Base-by-base conservation (phyloP, 2,113 vertebrate genomes). In the Lycaon pictus region DNA sequence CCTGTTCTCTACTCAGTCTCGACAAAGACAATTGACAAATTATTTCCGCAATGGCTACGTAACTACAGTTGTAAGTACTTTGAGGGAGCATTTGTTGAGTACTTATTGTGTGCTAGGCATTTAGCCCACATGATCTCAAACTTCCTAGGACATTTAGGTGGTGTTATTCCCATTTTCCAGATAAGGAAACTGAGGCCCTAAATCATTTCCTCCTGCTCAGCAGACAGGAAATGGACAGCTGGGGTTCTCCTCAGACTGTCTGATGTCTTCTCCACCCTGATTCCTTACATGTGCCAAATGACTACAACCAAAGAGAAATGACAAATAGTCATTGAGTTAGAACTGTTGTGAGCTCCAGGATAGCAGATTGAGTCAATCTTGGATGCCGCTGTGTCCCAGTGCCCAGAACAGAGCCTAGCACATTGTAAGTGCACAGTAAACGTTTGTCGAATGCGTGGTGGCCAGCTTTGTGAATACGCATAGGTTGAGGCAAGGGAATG, bases 111-210 rank as follows among this genome's bases (percentile, higher is more conserved):
- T 71, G 25, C 80, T 71, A 72, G 63, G 71, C 53, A 51, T 94
- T 88, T 84, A 90, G 35, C 13, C 58, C 32, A 19, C 4, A 12
- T 88, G 65, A 69, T 88, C 51, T 91, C 51, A 79, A 51, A 65
- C 25, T 85, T 53, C 65, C 48, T 74, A 19, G 63, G 51, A 88
- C 87, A 93, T n/a, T 43, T 43, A 90, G 35, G 10, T 55, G 56
- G 53, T 25, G 27, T 51, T 37, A 58, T 62, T 37, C 43, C 88
- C 53, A 84, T 85, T 96, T 95, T 87, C 85, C 74, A 77, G 96
- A 32, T 84, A 56, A 84, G 72, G 65, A 96, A 88, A 92, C 76
- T 20, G 51, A 92, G 51, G 81, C 79, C 65, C 12, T 96, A 72
- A 63, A 65, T 95, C 60, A 81, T 69, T 92, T 80, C 63, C 67